These are phyloP conservation scores for Nothobranchius kuhntae DNA, from an alignment of 2,113 vertebrate genomes.

Conservation along the genomic window DNA sequence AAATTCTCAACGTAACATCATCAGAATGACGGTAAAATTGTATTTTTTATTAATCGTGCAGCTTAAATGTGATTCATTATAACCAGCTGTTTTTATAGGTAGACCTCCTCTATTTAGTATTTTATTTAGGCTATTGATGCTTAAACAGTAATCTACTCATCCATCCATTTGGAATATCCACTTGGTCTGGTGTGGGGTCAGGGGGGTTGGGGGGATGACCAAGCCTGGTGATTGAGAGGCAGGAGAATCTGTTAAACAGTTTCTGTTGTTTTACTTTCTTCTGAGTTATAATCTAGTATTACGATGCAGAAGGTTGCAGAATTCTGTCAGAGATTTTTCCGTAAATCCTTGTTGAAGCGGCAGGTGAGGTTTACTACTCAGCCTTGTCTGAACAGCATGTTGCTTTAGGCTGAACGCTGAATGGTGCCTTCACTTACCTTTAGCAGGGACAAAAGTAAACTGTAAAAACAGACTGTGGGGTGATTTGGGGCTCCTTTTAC, in stretches of 20 bases:
- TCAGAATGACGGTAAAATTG: constrained; percentile 48
- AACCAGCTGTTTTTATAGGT: not conserved
- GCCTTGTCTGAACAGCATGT: constrained; percentile 3
- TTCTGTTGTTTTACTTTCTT: too few species aligned
- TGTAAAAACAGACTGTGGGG: too few species aligned
- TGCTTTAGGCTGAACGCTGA: not conserved
- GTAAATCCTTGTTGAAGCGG: constrained; percentile 43
- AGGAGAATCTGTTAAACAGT: too few species aligned
- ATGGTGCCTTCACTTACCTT: constrained; percentile 10
- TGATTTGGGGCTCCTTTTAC: too few species aligned
- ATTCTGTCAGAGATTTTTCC: not conserved
- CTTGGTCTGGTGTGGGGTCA: not conserved
- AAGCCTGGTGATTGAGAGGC: not conserved
- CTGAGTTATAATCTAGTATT: too few species aligned
- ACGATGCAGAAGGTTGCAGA: too few species aligned
- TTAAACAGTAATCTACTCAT: too few species aligned
- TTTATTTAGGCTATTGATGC: not conserved
- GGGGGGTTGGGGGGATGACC: not conserved
- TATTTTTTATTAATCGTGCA: not conserved
- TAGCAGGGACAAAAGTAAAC: too few species aligned
- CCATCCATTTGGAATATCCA: too few species aligned
- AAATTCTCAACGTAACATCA: not conserved
- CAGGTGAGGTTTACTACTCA: constrained; percentile 46
- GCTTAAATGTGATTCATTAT: not conserved
- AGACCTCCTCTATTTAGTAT: not conserved